phyloP scores from a whole-genome alignment of 2,797 vertebrate species.

The Zalophus californianus region DNA sequence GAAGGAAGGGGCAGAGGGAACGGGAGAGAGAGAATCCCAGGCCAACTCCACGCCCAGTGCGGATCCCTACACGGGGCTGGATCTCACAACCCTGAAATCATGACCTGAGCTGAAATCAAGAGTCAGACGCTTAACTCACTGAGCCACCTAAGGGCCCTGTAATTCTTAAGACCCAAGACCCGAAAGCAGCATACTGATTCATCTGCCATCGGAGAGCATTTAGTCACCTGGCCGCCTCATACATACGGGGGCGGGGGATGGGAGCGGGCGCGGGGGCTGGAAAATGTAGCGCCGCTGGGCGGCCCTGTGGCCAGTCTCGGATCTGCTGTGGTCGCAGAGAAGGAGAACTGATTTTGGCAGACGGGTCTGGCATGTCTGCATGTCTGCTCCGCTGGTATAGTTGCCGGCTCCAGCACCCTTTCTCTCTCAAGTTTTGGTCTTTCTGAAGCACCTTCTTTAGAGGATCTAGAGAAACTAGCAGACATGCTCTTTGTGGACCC shows the following conservation, averaged over 20 bases:
- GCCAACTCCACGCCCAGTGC: neutral
- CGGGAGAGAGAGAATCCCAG: neutral
- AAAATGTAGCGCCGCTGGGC: neutral
- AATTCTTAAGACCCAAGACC: neutral
- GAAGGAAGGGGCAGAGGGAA: neutral
- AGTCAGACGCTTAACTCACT: neutral
- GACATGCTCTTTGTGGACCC: neutral
- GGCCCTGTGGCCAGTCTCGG: neutral
- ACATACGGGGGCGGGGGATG: no score
- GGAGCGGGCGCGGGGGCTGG: neutral
- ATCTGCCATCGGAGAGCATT: neutral
- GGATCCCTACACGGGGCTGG: neutral
- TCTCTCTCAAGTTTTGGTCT: neutral
- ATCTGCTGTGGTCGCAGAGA: neutral
- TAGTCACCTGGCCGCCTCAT: neutral
- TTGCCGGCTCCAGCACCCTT: neutral
- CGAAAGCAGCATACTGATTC: neutral
- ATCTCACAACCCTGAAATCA: neutral
- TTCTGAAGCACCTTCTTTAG: neutral
- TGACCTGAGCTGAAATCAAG: neutral
- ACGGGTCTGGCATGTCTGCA: neutral
- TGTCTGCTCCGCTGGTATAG: no score
- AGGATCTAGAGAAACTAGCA: neutral
- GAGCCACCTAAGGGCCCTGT: neutral
- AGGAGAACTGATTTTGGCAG: neutral